phyloP scores from a whole-genome alignment of 1,140 invertebrate species.

The Brachionus angularis region DNA sequence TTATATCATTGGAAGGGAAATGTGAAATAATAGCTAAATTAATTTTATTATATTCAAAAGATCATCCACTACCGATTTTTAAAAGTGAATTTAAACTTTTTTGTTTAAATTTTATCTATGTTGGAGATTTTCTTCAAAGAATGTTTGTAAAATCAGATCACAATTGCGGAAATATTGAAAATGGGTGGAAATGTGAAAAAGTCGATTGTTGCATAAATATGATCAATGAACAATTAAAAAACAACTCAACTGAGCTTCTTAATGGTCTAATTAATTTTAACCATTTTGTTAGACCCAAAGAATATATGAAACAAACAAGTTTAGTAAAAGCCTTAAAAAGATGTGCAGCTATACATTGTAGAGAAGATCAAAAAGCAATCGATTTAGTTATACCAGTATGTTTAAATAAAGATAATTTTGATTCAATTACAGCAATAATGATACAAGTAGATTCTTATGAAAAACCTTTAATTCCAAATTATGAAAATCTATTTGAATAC shows the following conservation, averaged over 20 bases:
- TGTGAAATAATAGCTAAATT: constrained; percentile 20
- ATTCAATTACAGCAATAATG: neutral
- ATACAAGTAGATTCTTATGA: constrained; percentile 5
- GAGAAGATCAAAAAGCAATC: neutral
- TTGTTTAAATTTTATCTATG: neutral
- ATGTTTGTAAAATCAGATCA: neutral
- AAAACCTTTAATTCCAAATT: neutral
- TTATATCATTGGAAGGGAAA: neutral
- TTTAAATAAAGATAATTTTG: constrained; percentile 1
- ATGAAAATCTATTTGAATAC: neutral
- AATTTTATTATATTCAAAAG: neutral
- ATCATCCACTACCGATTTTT: neutral
- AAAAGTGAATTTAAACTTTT: neutral
- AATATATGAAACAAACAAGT: neutral
- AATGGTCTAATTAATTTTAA: constrained; percentile 24
- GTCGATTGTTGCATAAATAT: constrained; percentile 1
- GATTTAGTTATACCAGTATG: constrained; percentile 15
- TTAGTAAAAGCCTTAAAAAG: neutral
- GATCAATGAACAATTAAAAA: constrained; percentile 6
- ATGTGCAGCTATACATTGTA: constrained; percentile 23
- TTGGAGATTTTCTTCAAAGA: constrained; percentile 25
- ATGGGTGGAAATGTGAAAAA: neutral
- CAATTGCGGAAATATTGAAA: neutral
- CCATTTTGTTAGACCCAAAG: constrained; percentile 5
- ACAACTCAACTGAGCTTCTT: neutral